Percentiles rank a stretch among this genome's conserved stretches.
phyloP scores from a whole-genome alignment of 1,140 invertebrate species.

The Halictus rubicundus region DNA sequence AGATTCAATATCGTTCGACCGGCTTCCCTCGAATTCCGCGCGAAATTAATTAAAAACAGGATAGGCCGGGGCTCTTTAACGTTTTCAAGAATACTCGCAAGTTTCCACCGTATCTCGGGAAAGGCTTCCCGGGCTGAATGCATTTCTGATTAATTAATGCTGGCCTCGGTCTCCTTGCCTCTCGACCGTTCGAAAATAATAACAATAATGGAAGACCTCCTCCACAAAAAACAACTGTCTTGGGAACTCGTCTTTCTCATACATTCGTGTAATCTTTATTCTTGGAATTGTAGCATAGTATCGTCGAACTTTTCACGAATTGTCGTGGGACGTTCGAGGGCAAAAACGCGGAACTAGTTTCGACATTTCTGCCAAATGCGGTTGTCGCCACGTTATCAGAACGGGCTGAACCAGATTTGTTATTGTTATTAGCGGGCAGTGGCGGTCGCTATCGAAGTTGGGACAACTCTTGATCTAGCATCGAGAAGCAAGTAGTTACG shows the following conservation, averaged over 20 bases:
- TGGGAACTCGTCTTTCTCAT: too few relatives aligned
- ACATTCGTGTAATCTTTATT: too few relatives aligned
- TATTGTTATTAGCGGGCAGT: not conserved
- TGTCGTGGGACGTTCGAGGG: too few relatives aligned
- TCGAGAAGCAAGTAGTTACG: slow-evolving; percentile 35
- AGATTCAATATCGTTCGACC: slow-evolving; percentile 42
- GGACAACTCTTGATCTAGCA: slow-evolving; percentile 9
- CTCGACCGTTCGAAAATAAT: not conserved
- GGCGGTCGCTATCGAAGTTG: slow-evolving; percentile 6
- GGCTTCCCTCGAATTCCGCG: slow-evolving; percentile 28
- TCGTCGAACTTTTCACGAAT: too few relatives aligned
- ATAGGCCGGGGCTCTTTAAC: slow-evolving; percentile 5
- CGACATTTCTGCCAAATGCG: too few relatives aligned
- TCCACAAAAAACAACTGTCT: too few relatives aligned
- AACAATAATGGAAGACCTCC: not conserved
- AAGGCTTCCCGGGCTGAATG: not conserved
- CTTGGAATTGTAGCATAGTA: too few relatives aligned
- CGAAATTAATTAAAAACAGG: slow-evolving; percentile 43
- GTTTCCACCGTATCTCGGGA: not conserved
- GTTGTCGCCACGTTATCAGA: slow-evolving; percentile 15
- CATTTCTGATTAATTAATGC: slow-evolving; percentile 30
- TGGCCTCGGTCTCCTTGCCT: not conserved
- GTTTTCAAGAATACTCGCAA: slow-evolving; percentile 11
- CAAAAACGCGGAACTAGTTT: too few relatives aligned
- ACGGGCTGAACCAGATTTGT: slow-evolving; percentile 15